These are phyloP conservation scores for Ladona fulva DNA, from an alignment of 1,140 invertebrate species.

Conservation along the genomic window DNA sequence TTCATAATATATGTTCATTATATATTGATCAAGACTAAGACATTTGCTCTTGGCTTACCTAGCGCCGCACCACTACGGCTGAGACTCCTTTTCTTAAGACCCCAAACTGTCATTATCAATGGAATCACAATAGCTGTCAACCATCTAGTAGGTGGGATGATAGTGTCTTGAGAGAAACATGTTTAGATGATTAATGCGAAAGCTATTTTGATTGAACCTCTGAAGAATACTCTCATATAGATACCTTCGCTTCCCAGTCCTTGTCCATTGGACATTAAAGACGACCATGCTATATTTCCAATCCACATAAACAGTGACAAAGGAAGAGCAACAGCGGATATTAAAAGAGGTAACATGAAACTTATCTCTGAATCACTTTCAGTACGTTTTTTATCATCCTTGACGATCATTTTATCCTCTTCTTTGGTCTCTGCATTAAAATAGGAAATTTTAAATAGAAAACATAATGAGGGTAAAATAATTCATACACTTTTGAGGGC, in stretches of 20 bases:
- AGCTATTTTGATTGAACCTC: not conserved
- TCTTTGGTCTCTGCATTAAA: too few species aligned
- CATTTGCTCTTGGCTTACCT: constrained; percentile 38
- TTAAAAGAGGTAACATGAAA: constrained; percentile 45
- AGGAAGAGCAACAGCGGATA: constrained; percentile 57
- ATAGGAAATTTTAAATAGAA: too few species aligned
- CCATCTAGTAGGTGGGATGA: constrained; percentile 65
- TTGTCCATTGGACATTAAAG: constrained; percentile 40
- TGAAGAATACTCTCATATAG: not conserved
- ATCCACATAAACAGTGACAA: constrained; percentile 64
- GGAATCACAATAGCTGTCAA: constrained; percentile 57
- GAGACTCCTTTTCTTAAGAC: constrained; percentile 55
- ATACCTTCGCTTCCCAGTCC: constrained; percentile 42
- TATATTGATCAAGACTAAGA: constrained; percentile 14
- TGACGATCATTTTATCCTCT: too few species aligned
- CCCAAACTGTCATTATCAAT: constrained; percentile 53
- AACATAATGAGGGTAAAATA: too few species aligned
- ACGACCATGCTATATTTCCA: constrained; percentile 53
- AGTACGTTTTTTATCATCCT: too few species aligned
- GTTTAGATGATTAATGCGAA: not conserved
- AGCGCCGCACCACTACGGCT: constrained; percentile 58
- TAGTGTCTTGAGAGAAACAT: constrained; percentile 34
- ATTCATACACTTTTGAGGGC: too few species aligned
- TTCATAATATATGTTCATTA: constrained; percentile 17
- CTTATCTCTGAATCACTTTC: not conserved